Base-by-base conservation (phyloP, 2,888 invertebrate genomes). In the Lepidochrysops patricia region DNA sequence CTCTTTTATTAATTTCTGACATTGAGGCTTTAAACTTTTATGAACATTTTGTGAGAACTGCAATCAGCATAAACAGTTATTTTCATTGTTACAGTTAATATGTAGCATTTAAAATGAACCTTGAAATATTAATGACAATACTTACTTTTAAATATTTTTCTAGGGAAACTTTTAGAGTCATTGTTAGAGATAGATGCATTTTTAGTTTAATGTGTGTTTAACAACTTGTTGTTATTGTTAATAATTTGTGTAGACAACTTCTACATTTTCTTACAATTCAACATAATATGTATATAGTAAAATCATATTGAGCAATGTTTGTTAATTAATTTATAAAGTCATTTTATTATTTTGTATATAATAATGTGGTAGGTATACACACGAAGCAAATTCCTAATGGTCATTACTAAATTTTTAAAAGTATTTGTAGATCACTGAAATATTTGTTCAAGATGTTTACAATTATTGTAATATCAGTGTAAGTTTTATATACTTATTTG, bases 151-250 rank as follows among this genome's bases (percentile, higher is more conserved):
- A 29, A 29, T 7, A 29, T 29, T 29, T 29, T 29, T 29, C 4
- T 29, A 29, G 7, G 1, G 6, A 29, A 29, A 29, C 29, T 29
- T 1, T 29, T 29, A 9, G 29, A n/a, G n/a, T n/a, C 9, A 9
- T 29, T 7, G 9, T 25, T 50, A n/a, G 50, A n/a, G 26, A 50
- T 50, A 6, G 26, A 50, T 50, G 50, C 50, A 50, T 50, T 50
- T 37, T 26, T 50, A 50, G 25, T 50, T 50, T 50, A 3, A 50
- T 50, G n/a, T 29, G 4, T 29, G 7, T 7, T 5, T 29, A 29
- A 29, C 7, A 29, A n/a, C n/a, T n/a, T n/a, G n/a, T n/a, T n/a
- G n/a, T n/a, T n/a, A n/a, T n/a, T n/a, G n/a, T n/a, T n/a, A n/a
- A 2, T 19, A 9, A 43, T 43, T 9, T 9, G 9, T 23, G 19